Conservation (phyloP, 2,888 invertebrate species). For the Drosophila nr. perissopoda region DNA sequence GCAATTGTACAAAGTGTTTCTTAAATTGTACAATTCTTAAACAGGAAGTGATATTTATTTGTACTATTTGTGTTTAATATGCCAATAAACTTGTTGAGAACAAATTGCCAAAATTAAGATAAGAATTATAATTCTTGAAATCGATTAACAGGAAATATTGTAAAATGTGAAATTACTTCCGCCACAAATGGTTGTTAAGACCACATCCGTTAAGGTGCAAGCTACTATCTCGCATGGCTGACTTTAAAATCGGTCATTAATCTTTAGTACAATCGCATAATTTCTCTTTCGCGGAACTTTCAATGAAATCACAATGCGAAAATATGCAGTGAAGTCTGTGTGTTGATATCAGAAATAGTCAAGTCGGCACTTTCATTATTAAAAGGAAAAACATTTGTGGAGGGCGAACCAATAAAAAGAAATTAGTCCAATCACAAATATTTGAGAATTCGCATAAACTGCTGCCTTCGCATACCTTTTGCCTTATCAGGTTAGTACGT, state of each 20-base stretch:
- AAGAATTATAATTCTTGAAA: too few species aligned
- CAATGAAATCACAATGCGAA: conserved; percentile 62
- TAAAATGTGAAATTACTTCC: background rate
- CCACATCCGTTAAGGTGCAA: conserved; percentile 15
- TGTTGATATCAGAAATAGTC: conserved; percentile 12
- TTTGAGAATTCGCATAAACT: conserved; percentile 24
- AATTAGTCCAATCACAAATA: conserved; percentile 6
- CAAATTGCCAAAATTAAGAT: background rate
- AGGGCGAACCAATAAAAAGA: background rate
- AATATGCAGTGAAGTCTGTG: conserved; percentile 52
- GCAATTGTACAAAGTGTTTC: background rate
- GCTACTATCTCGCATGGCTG: conserved; percentile 36
- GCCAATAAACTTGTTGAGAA: background rate
- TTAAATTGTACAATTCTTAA: background rate
- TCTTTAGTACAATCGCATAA: conserved; percentile 20
- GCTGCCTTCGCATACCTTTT: conserved; percentile 10
- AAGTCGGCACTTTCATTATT: conserved; percentile 46
- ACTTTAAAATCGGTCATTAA: conserved; percentile 34
- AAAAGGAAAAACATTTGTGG: conserved; percentile 17
- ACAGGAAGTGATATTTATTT: background rate
- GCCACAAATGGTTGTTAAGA: background rate
- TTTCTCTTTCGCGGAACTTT: conserved; percentile 53
- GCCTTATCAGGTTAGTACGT: conserved; percentile 17
- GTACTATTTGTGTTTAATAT: background rate
- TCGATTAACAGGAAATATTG: background rate